Base-by-base conservation (phyloP, 2,113 vertebrate genomes). In the Synchiropus splendidus region DNA sequence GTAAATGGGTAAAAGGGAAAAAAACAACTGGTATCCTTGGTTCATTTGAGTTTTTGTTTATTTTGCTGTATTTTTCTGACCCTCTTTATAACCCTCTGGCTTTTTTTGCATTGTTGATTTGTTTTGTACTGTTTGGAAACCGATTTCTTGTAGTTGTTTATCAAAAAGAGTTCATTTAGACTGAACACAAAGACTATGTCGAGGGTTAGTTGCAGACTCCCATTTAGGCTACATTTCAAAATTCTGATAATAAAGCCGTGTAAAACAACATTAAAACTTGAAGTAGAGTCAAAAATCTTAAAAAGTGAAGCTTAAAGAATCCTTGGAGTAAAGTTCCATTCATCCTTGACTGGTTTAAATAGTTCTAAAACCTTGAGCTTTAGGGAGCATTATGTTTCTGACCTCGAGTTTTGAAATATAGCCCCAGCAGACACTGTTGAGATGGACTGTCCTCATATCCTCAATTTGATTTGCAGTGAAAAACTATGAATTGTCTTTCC, bases 221-320 rank as follows among this genome's bases (percentile, higher is more conserved):
- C 91, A 92, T 89, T 78, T 92, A 96, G 92, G 92, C 92, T 97
- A 93, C 92, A 97, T 98, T 97, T 98, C 92, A 98, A 98, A 97
- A 92, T 97, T 97, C 92, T 89, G 86, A 73, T 82, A 86, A 81
- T 83, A 77, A 80, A 83, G 75, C 63, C 46, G 18, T 73, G 80
- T 78, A 82, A 79, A 58, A 78, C 82, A 51, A 79, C 64, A 66
- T 67, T 82, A 77, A 86, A 85, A 77, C 64, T 47, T 84, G 73
- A 84, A 80, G 70, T 84, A 81, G 71, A 76, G 37, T 59, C 48
- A 58, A 74, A 68, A 71, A 64, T 61, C 48, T 60, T n/a, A 79
- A 79, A 85, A 74, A 77, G 65, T 72, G 43, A 76, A 77, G 71
- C 54, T 54, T 78, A 77, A 85, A 63, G 58, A 69, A 70, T 74